These are phyloP conservation scores for Pseudococcus viburni DNA, from an alignment of 2,888 invertebrate species.

Conservation along the genomic window DNA sequence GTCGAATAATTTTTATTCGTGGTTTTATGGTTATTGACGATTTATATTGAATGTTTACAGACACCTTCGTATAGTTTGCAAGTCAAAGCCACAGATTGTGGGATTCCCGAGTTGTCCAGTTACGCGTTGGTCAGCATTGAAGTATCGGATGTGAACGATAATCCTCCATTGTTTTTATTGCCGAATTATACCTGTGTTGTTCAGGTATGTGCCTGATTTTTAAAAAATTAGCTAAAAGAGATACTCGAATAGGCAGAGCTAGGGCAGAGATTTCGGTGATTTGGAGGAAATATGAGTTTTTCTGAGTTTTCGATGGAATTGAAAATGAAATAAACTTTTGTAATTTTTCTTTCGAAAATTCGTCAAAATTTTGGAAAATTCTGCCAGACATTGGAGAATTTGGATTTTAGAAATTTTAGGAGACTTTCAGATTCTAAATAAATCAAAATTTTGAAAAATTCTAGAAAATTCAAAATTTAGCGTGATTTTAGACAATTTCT, in stretches of 20 bases:
- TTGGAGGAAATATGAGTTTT: too few relatives aligned
- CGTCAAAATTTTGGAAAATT: too few relatives aligned
- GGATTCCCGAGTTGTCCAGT: conserved; percentile 82
- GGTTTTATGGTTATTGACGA: neutral
- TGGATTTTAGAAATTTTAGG: too few relatives aligned
- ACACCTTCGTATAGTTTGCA: conserved; percentile 81
- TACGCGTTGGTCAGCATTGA: conserved; percentile 84
- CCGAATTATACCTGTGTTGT: conserved; percentile 86
- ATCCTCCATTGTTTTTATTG: conserved; percentile 86
- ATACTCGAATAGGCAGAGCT: neutral
- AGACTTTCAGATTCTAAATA: too few relatives aligned
- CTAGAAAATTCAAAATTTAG: too few relatives aligned
- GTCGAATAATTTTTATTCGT: neutral
- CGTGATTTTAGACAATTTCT: too few relatives aligned
- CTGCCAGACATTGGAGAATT: too few relatives aligned
- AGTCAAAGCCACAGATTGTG: conserved; percentile 86
- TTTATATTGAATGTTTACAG: conserved; percentile 69
- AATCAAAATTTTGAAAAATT: too few relatives aligned
- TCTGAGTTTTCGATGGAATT: too few relatives aligned
- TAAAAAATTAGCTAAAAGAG: neutral
- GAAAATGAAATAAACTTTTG: too few relatives aligned
- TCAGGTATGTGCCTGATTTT: conserved; percentile 72
- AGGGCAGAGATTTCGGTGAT: too few relatives aligned
- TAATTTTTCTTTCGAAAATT: too few relatives aligned
- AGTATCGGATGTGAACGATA: conserved; percentile 92